Conservation (phyloP, 2,888 invertebrate species). For the Stegophylla sp. region DNA sequence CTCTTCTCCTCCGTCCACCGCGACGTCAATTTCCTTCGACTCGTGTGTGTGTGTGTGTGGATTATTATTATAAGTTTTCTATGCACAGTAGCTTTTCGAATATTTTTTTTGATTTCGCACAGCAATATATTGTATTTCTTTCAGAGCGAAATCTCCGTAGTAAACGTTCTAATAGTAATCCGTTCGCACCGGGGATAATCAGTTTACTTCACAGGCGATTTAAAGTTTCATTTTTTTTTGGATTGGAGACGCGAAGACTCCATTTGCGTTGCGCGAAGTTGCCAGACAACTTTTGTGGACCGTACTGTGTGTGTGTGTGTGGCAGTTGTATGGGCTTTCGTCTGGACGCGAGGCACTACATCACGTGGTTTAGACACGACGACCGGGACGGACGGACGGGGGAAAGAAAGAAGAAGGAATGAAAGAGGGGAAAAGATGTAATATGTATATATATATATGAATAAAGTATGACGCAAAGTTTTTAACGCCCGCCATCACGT, state of each 20-base stretch:
- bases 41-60: too few species aligned
- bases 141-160: background rate
- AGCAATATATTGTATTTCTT: background rate
- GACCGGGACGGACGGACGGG: background rate
- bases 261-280: constrained; percentile 39
- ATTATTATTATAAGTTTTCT: background rate
- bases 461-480: constrained; percentile 38
- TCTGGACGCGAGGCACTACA: constrained; percentile 25
- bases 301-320: too few species aligned
- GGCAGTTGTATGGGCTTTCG: constrained; percentile 26
- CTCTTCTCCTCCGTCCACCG: background rate
- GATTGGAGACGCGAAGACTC: background rate
- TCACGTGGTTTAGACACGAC: constrained; percentile 19
- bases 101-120: background rate
- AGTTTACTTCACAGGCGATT: background rate
- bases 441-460: too few species aligned
- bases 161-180: constrained; percentile 4
- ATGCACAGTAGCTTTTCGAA: background rate
- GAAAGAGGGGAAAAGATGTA: constrained; percentile 6
- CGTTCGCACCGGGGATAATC: background rate
- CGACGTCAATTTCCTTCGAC: constrained; percentile 1
- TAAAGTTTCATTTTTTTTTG: constrained; percentile 17
- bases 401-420: background rate
- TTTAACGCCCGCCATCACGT: constrained; percentile 45
- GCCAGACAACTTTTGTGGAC: constrained; percentile 31